Percentiles rank a stretch among this genome's conserved stretches.
Conservation (phyloP, 2,113 vertebrate species). For the Thymallus thymallus region DNA sequence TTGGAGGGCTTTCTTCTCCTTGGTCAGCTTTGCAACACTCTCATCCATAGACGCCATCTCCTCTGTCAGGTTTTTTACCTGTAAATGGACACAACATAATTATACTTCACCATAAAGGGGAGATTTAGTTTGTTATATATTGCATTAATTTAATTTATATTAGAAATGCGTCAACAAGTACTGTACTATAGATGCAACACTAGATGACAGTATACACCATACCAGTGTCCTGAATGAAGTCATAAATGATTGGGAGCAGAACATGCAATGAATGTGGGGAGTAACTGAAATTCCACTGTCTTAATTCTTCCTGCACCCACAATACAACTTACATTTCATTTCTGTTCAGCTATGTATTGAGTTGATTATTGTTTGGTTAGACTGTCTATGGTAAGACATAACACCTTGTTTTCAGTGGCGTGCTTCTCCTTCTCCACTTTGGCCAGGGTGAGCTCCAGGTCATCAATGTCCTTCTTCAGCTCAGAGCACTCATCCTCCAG, state of each 20-base stretch:
- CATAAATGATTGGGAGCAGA: not conserved
- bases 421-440: slow-evolving; percentile 6
- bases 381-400: not conserved
- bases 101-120: not conserved
- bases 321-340: too few relatives aligned
- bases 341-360: too few relatives aligned
- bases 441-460: slow-evolving; percentile 3
- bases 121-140: not conserved
- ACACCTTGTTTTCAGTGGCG: not conserved
- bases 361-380: not conserved
- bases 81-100: not conserved
- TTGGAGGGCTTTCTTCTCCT: slow-evolving; percentile 81
- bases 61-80: slow-evolving; percentile 1
- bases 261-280: not conserved
- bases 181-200: too few relatives aligned
- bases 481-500: not conserved
- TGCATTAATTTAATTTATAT: too few relatives aligned
- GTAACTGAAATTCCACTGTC: too few relatives aligned
- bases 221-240: too few relatives aligned
- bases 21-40: slow-evolving; percentile 41
- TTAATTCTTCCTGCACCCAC: too few relatives aligned
- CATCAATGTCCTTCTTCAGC: slow-evolving; percentile 6
- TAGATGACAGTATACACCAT: too few relatives aligned
- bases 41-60: not conserved
- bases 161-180: not conserved